A percentile compares a stretch with the other conserved stretches of the same genome.
These are phyloP conservation scores for Anolis sagrei DNA, from an alignment of 2,113 vertebrate species.

Conservation along the genomic window DNA sequence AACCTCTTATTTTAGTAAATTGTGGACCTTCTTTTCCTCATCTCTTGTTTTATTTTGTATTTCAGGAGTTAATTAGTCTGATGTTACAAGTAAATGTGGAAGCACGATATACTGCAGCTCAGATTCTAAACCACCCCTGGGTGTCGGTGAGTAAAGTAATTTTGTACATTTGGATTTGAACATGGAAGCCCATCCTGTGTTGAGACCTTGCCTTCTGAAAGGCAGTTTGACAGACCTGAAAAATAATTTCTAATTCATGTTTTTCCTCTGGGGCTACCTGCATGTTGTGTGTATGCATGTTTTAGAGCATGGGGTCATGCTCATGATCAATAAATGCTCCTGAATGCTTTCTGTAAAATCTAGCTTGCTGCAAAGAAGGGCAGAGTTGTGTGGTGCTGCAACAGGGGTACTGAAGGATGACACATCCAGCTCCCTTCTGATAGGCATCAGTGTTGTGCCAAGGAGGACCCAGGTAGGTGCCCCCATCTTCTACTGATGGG, in stretches of 20 bases:
- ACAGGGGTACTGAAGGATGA: no score
- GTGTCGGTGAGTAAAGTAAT: conserved; percentile 86
- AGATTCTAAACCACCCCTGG: conserved; percentile 94
- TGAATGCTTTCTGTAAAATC: no score
- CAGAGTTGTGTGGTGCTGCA: no score
- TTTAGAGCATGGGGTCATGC: not conserved
- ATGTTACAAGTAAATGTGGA: conserved; percentile 94
- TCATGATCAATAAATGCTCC: no score
- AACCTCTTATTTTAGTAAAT: not conserved
- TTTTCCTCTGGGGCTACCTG: not conserved
- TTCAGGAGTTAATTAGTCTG: conserved; percentile 91
- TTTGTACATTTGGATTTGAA: conserved; percentile 6
- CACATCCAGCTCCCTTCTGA: no score
- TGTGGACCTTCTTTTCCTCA: not conserved
- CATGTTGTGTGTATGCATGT: not conserved
- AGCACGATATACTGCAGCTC: conserved; percentile 89
- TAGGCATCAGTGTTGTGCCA: no score
- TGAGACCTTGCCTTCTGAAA: not conserved
- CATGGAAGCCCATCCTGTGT: not conserved
- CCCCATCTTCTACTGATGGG: no score
- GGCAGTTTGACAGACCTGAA: not conserved
- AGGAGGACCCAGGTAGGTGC: no score
- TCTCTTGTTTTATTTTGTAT: conserved; percentile 10
- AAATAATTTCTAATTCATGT: not conserved
- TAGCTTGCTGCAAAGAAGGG: no score